Conservation (phyloP, 2,113 vertebrate species). For the Oplegnathus fasciatus region DNA sequence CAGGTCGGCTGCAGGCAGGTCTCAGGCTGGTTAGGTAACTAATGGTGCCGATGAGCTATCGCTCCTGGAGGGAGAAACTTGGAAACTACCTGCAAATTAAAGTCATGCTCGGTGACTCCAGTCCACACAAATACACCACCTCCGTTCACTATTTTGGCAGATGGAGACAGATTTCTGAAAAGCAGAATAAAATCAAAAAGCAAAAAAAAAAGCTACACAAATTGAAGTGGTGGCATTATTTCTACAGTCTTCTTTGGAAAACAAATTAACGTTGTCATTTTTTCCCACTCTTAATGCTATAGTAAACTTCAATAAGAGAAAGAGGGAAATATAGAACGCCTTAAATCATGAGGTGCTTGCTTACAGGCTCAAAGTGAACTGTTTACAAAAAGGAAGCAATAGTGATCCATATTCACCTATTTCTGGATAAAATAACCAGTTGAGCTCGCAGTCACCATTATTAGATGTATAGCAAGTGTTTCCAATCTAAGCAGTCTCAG, state of each 20-base stretch:
- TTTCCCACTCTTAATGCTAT: not conserved
- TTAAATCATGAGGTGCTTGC: not conserved
- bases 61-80: conserved; percentile 75
- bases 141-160: conserved; percentile 38
- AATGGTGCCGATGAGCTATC: conserved; percentile 77
- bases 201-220: not conserved
- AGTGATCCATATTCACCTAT: not conserved
- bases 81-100: conserved; percentile 81
- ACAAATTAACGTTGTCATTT: not conserved
- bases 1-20: conserved; percentile 63
- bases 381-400: conserved; percentile 3
- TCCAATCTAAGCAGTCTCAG: not conserved
- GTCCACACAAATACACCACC: conserved; percentile 57
- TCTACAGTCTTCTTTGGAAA: not conserved
- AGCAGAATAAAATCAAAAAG: conserved; percentile 33
- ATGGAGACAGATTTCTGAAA: conserved; percentile 29
- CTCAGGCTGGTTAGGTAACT: conserved; percentile 82
- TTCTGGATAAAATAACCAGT: conserved; percentile 6
- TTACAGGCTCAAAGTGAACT: not conserved
- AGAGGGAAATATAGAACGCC: not conserved
- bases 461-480: not conserved
- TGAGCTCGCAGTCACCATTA: not conserved
- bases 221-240: not conserved
- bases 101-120: conserved; percentile 73
- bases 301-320: not conserved